Percentiles rank a stretch among this genome's conserved stretches.
phyloP scores from a whole-genome alignment of 2,888 invertebrate genomes.

The Drosophila fungiperda region DNA sequence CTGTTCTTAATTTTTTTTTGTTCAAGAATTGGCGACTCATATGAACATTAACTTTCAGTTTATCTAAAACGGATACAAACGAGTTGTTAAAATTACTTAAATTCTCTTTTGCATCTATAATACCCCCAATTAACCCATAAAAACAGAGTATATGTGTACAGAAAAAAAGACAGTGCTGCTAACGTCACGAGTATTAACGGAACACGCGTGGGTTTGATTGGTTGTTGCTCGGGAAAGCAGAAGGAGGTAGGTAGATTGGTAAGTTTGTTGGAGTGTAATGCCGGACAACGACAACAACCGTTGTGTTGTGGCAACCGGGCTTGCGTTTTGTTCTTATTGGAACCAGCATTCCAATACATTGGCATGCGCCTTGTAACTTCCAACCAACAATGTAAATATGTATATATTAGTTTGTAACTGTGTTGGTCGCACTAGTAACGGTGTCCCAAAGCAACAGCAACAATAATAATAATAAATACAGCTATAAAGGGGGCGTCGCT shows the following conservation, averaged over 20 bases:
- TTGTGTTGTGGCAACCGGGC: constrained; percentile 75
- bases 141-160: constrained; percentile 9
- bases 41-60: not conserved
- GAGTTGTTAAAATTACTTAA: not conserved
- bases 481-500: constrained; percentile 72
- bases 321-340: constrained; percentile 55
- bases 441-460: constrained; percentile 37
- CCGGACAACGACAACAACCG: constrained; percentile 69
- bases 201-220: constrained; percentile 56
- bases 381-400: constrained; percentile 10
- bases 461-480: constrained; percentile 36
- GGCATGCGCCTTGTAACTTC: constrained; percentile 65
- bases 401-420: constrained; percentile 24
- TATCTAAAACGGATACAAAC: not conserved
- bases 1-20: not conserved
- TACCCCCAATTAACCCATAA: not conserved
- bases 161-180: constrained; percentile 30
- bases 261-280: constrained; percentile 19
- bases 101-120: not conserved
- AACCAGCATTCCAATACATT: constrained; percentile 57
- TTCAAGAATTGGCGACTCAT: not conserved
- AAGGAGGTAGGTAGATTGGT: not conserved
- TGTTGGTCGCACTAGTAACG: constrained; percentile 54
- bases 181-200: constrained; percentile 71
- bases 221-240: constrained; percentile 4